Conservation (phyloP, 2,888 invertebrate genomes). For the Oxyscelio sp. region DNA sequence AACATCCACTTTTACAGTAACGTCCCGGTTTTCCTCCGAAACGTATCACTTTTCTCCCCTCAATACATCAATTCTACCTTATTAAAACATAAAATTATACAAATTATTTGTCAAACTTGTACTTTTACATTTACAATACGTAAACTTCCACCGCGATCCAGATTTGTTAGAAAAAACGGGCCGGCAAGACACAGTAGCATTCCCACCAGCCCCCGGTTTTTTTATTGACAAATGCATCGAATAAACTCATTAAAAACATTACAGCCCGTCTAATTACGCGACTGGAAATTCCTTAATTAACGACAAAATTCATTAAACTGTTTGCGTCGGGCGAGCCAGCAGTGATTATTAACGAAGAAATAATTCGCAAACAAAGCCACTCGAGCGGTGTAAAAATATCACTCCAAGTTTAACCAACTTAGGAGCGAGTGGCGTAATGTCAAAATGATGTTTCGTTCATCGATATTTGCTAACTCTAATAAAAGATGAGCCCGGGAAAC, state of each 20-base stretch:
- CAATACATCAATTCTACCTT: too few relatives aligned
- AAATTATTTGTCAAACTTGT: too few relatives aligned
- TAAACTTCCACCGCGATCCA: too few relatives aligned
- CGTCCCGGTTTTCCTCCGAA: too few relatives aligned
- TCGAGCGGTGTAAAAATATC: background rate
- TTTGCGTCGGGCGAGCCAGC: slow-evolving; percentile 10
- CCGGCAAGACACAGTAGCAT: too few relatives aligned
- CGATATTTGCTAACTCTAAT: slow-evolving; percentile 34
- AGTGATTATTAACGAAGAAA: slow-evolving; percentile 13
- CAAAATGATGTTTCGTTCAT: slow-evolving; percentile 51
- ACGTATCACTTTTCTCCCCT: too few relatives aligned
- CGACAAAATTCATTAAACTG: slow-evolving; percentile 33
- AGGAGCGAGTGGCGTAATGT: slow-evolving; percentile 24
- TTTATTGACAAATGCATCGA: background rate
- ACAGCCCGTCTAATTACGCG: slow-evolving; percentile 24
- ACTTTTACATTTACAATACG: too few relatives aligned
- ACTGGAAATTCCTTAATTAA: slow-evolving; percentile 8
- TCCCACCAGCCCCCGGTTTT: background rate
- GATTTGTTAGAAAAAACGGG: too few relatives aligned
- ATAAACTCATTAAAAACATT: slow-evolving; percentile 31
- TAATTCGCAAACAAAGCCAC: background rate
- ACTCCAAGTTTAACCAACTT: background rate
- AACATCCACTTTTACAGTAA: too few relatives aligned
- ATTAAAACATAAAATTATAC: too few relatives aligned
- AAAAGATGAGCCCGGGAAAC: slow-evolving; percentile 39